Conservation (phyloP, 2,113 vertebrate genomes). For the Channa maculata region DNA sequence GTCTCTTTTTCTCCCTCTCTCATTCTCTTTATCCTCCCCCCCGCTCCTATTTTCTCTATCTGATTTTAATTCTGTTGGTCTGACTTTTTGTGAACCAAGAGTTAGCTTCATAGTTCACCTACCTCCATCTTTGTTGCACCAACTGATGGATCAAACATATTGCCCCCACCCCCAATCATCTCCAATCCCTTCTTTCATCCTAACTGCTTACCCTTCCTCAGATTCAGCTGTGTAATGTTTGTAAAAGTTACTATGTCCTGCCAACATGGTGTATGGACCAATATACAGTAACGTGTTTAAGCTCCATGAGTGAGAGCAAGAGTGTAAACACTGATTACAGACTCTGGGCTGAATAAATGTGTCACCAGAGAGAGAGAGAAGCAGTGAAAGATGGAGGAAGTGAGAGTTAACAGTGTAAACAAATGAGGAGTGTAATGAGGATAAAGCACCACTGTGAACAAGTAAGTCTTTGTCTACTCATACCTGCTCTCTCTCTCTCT, state of each 20-base stretch:
- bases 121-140: slow-evolving; percentile 22
- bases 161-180: not conserved
- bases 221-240: slow-evolving; percentile 44
- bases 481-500: slow-evolving; percentile 59
- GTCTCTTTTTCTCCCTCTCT: slow-evolving; percentile 39
- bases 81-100: slow-evolving; percentile 45
- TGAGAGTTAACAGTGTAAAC: slow-evolving; percentile 78
- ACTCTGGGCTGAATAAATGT: slow-evolving; percentile 56
- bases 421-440: slow-evolving; percentile 79
- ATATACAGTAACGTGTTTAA: slow-evolving; percentile 63
- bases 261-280: slow-evolving; percentile 23
- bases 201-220: slow-evolving; percentile 12
- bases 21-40: slow-evolving; percentile 62
- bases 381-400: slow-evolving; percentile 67
- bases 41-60: slow-evolving; percentile 62
- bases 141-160: not conserved
- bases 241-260: slow-evolving; percentile 9
- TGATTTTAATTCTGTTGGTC: slow-evolving; percentile 67
- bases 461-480: slow-evolving; percentile 76
- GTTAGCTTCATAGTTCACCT: slow-evolving; percentile 34
- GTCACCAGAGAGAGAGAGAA: slow-evolving; percentile 44
- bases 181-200: slow-evolving; percentile 17
- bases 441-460: slow-evolving; percentile 78
- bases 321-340: slow-evolving; percentile 69
- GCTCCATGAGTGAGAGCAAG: slow-evolving; percentile 48